Evolutionary conservation across 2,888 invertebrate species (phyloP).

Genomic region (Labia minor): DNA sequence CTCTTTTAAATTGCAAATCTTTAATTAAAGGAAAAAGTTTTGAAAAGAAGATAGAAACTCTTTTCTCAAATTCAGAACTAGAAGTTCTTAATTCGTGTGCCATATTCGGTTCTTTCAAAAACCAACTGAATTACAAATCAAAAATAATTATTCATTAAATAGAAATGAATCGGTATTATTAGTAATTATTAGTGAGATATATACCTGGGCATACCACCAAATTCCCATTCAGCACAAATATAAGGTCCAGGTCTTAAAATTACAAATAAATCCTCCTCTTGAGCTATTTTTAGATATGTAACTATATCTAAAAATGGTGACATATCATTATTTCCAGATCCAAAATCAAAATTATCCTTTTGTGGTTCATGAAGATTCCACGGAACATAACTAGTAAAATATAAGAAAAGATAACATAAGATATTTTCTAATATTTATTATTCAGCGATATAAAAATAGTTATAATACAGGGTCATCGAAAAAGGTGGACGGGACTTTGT

Average conservation of each 20-base stretch:
- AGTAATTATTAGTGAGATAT: too few relatives aligned
- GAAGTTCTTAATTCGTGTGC: conserved; percentile 35
- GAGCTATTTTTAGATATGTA: conserved; percentile 37
- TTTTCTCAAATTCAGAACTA: conserved; percentile 35
- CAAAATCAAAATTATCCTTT: conserved; percentile 35
- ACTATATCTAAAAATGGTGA: conserved; percentile 34
- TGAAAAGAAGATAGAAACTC: conserved; percentile 37
- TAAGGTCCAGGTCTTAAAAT: conserved; percentile 44
- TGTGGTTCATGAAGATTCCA: conserved; percentile 39
- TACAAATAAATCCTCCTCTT: conserved; percentile 40
- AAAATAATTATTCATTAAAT: conserved; percentile 18
- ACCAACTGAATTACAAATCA: too few relatives aligned
- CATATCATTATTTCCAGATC: conserved; percentile 32
- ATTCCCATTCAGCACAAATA: conserved; percentile 45
- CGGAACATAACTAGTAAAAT: conserved; percentile 32
- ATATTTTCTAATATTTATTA: not conserved
- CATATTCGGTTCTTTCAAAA: conserved; percentile 39
- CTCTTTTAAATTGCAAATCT: conserved; percentile 38
- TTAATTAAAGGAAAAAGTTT: conserved; percentile 36
- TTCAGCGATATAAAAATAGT: not conserved
- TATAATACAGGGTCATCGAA: too few relatives aligned
- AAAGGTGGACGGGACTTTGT: too few relatives aligned
- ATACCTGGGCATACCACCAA: conserved; percentile 28
- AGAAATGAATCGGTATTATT: conserved; percentile 3
- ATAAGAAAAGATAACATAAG: too few relatives aligned